phyloP scores from a whole-genome alignment of 2,797 vertebrate species.

The Muscicapa comitata region DNA sequence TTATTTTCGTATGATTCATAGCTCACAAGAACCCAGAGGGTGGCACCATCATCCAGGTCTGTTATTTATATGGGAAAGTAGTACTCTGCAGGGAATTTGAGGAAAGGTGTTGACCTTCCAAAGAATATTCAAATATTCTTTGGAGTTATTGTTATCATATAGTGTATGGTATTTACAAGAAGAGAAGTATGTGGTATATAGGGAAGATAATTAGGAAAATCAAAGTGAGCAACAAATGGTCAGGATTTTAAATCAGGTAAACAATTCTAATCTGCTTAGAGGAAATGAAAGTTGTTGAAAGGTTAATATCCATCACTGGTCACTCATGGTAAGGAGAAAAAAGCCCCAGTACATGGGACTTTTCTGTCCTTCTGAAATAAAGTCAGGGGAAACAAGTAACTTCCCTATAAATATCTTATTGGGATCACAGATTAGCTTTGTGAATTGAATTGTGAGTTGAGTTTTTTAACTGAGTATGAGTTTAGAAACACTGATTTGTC shows the following conservation, averaged over 20 bases:
- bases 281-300: not conserved
- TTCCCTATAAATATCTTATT: not conserved
- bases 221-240: not conserved
- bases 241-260: not conserved
- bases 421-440: not conserved
- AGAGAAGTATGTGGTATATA: not conserved
- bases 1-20: not conserved
- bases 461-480: not conserved
- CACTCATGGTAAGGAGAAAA: not conserved
- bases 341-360: fast-evolving
- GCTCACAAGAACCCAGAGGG: not conserved
- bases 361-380: not conserved
- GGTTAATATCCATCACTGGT: not conserved
- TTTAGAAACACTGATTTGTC: constrained; percentile 4
- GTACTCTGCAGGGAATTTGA: not conserved
- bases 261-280: not conserved
- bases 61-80: not conserved
- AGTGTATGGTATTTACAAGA: not conserved
- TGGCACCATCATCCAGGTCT: not conserved
- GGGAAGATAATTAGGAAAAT: not conserved
- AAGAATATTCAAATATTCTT: not conserved
- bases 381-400: not conserved
- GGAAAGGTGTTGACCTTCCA: not conserved
- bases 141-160: not conserved
- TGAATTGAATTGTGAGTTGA: not conserved